Evolutionary conservation across 2,888 invertebrate genomes (phyloP).

Genomic region (Chymomyza fuscimana): DNA sequence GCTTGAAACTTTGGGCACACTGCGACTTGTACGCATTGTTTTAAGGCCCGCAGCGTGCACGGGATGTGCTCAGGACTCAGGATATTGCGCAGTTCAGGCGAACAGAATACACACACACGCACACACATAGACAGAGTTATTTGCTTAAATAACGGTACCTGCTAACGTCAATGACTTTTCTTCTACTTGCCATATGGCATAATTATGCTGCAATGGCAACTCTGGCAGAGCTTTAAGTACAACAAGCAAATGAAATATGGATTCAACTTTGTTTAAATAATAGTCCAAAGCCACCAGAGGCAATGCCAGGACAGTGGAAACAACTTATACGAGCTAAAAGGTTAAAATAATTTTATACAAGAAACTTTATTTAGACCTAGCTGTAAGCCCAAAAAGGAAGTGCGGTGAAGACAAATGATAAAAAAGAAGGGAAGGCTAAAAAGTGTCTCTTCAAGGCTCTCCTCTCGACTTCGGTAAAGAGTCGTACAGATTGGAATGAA

Average conservation of each 20-base stretch:
- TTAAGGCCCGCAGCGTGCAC: conserved; percentile 15
- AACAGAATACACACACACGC: conserved; percentile 38
- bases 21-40: conserved; percentile 48
- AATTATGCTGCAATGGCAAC: conserved; percentile 35
- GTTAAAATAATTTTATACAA: no score
- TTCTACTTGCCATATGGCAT: conserved; percentile 33
- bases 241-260: conserved; percentile 1
- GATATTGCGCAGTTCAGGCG: conserved; percentile 55
- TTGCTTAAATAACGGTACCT: neutral
- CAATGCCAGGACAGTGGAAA: no score
- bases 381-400: no score
- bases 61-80: conserved; percentile 37
- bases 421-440: no score
- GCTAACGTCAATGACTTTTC: conserved; percentile 44
- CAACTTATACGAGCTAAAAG: no score
- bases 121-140: neutral
- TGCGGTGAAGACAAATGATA: no score
- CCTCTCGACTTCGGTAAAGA: no score
- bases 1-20: neutral
- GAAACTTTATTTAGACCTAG: no score
- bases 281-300: neutral
- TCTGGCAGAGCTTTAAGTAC: conserved; percentile 7
- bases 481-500: no score
- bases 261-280: neutral
- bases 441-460: no score